These are phyloP conservation scores for Ahaetulla prasina DNA, from an alignment of 2,113 vertebrate species.

Conservation along the genomic window DNA sequence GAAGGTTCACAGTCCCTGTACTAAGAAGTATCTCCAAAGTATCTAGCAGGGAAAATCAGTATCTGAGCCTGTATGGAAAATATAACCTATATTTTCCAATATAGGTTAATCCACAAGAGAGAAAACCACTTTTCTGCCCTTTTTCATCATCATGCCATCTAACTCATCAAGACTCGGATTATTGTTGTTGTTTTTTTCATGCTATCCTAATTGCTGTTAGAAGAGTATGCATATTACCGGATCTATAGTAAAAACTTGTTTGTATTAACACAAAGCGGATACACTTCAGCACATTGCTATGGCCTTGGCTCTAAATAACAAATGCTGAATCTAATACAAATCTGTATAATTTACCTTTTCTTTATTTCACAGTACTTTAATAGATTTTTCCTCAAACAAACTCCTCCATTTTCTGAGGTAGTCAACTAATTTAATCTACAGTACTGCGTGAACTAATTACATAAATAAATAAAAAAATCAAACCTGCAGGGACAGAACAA, in stretches of 20 bases:
- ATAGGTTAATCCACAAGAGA: neutral
- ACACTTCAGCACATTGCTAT: neutral
- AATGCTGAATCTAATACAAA: neutral
- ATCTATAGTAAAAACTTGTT: neutral
- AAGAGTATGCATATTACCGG: neutral
- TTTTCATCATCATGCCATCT: neutral
- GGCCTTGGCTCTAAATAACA: neutral
- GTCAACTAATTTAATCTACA: constrained; percentile 14
- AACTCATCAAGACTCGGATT: neutral
- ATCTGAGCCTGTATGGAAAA: neutral
- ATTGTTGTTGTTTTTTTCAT: neutral
- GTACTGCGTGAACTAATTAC: constrained; percentile 27
- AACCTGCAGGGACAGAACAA: constrained; percentile 10
- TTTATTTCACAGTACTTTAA: neutral
- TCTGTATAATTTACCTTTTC: constrained; percentile 6
- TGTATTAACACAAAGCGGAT: neutral
- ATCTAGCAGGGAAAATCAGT: neutral
- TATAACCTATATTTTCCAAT: neutral
- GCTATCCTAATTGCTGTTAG: neutral
- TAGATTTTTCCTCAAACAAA: neutral
- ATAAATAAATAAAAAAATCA: constrained; percentile 12
- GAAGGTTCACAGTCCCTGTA: too few relatives aligned
- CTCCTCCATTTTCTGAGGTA: neutral
- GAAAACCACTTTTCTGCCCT: neutral
- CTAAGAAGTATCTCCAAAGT: neutral